These are phyloP conservation scores for Aphaenogaster ashmeadi DNA, from an alignment of 1,140 invertebrate genomes.

Conservation along the genomic window DNA sequence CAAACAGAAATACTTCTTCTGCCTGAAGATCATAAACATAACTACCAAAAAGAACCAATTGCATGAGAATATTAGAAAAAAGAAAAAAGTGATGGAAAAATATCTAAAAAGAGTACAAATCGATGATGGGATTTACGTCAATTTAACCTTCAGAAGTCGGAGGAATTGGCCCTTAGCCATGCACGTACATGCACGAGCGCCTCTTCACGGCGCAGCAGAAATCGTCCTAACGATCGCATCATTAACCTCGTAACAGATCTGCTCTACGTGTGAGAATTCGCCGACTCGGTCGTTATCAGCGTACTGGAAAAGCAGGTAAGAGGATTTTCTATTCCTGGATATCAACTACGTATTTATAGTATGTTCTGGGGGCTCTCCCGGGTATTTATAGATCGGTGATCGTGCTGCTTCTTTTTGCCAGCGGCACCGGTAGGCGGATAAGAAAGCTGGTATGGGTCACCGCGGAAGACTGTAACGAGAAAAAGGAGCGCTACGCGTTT, in stretches of 20 bases:
- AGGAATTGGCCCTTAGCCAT: conserved; percentile 27
- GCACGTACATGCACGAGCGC: not conserved
- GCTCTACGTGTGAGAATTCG: conserved; percentile 48
- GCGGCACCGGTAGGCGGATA: conserved; percentile 64
- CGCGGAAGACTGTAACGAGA: conserved; percentile 57
- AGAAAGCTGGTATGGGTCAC: conserved; percentile 69
- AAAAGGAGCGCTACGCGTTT: conserved; percentile 62
- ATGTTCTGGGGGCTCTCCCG: conserved; percentile 66
- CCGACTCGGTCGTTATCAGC: conserved; percentile 42
- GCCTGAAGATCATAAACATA: not conserved
- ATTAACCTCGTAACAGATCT: conserved; percentile 65
- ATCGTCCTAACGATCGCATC: conserved; percentile 44
- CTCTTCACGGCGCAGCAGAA: not conserved
- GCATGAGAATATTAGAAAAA: not conserved
- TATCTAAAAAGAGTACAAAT: no score
- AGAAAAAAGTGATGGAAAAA: not conserved
- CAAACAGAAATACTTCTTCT: not conserved
- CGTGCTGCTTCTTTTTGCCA: conserved; percentile 54
- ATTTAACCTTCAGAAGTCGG: not conserved
- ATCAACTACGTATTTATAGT: conserved; percentile 73
- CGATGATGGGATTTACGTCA: not conserved
- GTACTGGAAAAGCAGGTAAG: conserved; percentile 46
- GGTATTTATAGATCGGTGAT: conserved; percentile 71
- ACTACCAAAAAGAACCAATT: not conserved
- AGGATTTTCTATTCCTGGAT: conserved; percentile 74